Conservation (phyloP, 2,113 vertebrate species). For the Arvicanthis niloticus region DNA sequence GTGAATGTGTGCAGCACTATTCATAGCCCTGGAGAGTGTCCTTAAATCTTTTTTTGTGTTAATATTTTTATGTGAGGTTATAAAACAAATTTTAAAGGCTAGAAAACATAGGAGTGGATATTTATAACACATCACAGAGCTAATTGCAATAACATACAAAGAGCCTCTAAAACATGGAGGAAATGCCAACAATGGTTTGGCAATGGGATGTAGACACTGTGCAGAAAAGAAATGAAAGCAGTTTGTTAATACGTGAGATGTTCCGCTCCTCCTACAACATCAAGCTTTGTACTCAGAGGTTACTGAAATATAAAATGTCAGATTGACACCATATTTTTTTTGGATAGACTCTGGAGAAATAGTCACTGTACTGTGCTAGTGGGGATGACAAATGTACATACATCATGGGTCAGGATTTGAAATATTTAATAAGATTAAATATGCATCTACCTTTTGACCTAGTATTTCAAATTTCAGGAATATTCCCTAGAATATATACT, state of each 20-base stretch:
- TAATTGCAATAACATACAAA: background rate
- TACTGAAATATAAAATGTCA: background rate
- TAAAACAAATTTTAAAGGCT: background rate
- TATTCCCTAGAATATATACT: background rate
- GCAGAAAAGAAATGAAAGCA: constrained; percentile 15
- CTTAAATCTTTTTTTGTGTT: background rate
- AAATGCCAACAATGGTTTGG: background rate
- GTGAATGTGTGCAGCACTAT: background rate
- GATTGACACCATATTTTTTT: background rate
- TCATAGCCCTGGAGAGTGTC: background rate
- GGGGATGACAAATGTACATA: background rate
- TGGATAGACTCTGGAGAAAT: background rate
- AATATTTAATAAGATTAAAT: background rate
- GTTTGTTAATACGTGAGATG: background rate
- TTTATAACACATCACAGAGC: background rate
- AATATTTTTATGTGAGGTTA: background rate
- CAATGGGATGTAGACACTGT: background rate
- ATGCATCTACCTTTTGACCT: background rate
- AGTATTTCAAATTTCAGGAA: background rate
- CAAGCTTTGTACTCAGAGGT: background rate
- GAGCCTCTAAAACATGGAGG: background rate
- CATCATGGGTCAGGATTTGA: background rate
- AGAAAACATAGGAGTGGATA: constrained; percentile 15
- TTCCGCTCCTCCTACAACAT: background rate
- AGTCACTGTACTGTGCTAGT: background rate